Conservation (phyloP, 2,888 invertebrate genomes). For the Myopa testacea region DNA sequence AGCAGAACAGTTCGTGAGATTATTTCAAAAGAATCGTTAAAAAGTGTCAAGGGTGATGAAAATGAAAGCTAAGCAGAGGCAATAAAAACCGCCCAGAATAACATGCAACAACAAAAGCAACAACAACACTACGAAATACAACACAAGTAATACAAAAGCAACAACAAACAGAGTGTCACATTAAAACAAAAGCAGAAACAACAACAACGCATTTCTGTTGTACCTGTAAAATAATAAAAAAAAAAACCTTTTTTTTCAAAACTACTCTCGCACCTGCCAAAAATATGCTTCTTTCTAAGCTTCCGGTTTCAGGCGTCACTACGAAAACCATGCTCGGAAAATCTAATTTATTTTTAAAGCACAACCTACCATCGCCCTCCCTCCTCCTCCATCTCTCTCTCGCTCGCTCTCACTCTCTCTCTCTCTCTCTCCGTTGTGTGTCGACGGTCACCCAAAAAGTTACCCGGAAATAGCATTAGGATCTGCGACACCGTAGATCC, state of each 20-base stretch:
- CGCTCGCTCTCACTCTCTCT: not conserved
- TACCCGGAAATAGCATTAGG: not conserved
- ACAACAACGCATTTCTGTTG: conserved; percentile 14
- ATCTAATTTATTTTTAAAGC: conserved; percentile 27
- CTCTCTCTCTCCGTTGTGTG: no score
- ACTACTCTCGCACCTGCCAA: no score
- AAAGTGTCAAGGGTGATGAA: conserved; percentile 26
- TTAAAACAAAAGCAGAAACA: conserved; percentile 16
- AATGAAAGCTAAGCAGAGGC: conserved; percentile 11
- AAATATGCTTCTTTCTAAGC: not conserved
- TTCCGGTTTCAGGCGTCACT: not conserved
- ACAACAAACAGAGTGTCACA: conserved; percentile 20
- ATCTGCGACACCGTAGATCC: not conserved
- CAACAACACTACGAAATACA: conserved; percentile 7
- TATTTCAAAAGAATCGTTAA: conserved; percentile 25
- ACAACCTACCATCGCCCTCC: not conserved
- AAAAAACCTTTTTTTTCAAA: no score
- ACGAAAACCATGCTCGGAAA: conserved; percentile 21
- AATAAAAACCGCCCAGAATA: conserved; percentile 22
- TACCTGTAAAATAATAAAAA: no score
- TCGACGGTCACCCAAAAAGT: not conserved
- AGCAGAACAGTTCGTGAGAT: conserved; percentile 23
- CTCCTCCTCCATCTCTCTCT: not conserved
- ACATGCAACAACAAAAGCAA: conserved; percentile 22
- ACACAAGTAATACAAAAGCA: conserved; percentile 17